Evolutionary conservation across 2,113 vertebrate species (phyloP).

Genomic region (Athene cunicularia): DNA sequence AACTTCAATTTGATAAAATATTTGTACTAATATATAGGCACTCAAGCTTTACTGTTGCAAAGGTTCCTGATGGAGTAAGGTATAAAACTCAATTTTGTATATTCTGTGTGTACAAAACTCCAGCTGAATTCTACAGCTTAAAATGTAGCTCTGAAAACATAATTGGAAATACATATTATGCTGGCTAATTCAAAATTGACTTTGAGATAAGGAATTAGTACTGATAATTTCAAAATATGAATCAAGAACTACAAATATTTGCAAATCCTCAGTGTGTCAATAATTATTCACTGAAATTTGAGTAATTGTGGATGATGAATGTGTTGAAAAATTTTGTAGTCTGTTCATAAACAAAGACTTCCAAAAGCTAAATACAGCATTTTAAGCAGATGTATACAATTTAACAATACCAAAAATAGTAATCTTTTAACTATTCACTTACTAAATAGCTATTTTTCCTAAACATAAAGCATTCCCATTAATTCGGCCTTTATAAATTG

Average conservation of each 20-base stretch:
- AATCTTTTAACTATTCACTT: background rate
- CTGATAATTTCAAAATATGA: background rate
- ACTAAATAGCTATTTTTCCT: background rate
- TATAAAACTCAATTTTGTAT: background rate
- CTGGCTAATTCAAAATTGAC: background rate
- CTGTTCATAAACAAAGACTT: conserved; percentile 18
- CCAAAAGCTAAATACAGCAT: background rate
- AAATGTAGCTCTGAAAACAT: background rate
- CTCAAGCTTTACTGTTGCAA: background rate
- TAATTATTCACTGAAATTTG: conserved; percentile 33
- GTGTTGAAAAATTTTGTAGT: background rate
- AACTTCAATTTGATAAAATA: background rate
- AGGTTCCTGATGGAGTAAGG: background rate
- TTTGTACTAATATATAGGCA: background rate
- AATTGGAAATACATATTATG: background rate
- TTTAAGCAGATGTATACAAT: conserved; percentile 22
- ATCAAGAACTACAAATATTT: conserved; percentile 36
- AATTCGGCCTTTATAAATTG: background rate
- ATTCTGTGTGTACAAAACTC: background rate
- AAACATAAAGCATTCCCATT: background rate
- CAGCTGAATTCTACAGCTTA: background rate
- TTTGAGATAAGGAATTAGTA: background rate
- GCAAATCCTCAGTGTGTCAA: background rate
- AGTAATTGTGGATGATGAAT: conserved; percentile 21
- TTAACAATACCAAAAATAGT: background rate